Evolutionary conservation across 2,113 vertebrate genomes (phyloP).

Genomic region (Ovis aries): ARS-UI_Ramb_v3.0 NC_056056.1:221798001-221798500

Average conservation of each 20-base stretch:
- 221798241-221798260: background rate
- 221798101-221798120: fast-evolving
- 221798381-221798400: background rate
- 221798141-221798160: background rate
- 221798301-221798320: background rate
- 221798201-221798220: background rate
- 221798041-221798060: background rate
- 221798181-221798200: background rate
- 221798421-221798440: background rate
- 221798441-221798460: constrained; percentile 25
- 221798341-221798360: fast-evolving
- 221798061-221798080: background rate
- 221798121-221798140: background rate
- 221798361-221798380: background rate
- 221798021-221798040: background rate
- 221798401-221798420: background rate
- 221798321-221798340: fast-evolving
- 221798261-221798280: background rate
- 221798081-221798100: fast-evolving
- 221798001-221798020: background rate
- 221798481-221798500: background rate
- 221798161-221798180: fast-evolving
- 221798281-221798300: background rate
- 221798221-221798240: background rate
- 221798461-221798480: background rate